A percentile compares a stretch with the other conserved stretches of the same genome.
phyloP scores from a whole-genome alignment of 2,888 invertebrate genomes.

The Arctia plantaginis region DNA sequence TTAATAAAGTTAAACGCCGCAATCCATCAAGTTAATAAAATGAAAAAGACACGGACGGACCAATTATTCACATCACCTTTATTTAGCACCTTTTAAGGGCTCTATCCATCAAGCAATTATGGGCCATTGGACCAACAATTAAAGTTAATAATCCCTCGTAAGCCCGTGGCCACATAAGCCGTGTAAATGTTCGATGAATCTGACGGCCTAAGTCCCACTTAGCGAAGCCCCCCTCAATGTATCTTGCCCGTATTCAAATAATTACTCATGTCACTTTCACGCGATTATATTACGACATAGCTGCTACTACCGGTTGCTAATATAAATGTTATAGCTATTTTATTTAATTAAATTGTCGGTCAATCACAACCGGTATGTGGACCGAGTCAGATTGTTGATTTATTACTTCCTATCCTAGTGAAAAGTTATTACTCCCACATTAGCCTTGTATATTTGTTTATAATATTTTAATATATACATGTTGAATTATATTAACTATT shows the following conservation, averaged over 20 bases:
- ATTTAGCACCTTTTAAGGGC: conserved; percentile 36
- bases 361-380: neutral
- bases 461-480: neutral
- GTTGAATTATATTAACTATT: too few relatives aligned
- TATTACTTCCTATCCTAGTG: neutral
- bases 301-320: conserved; percentile 34
- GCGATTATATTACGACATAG: conserved; percentile 42
- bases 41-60: conserved; percentile 35
- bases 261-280: conserved; percentile 57
- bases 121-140: conserved; percentile 20
- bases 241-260: conserved; percentile 58
- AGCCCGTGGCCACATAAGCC: conserved; percentile 32
- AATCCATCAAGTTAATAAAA: conserved; percentile 37
- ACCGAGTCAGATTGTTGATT: conserved; percentile 2
- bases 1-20: conserved; percentile 26
- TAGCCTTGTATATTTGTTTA: neutral
- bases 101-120: conserved; percentile 24
- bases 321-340: neutral
- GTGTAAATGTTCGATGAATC: conserved; percentile 47
- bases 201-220: conserved; percentile 52
- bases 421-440: neutral
- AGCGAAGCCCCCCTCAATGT: conserved; percentile 51
- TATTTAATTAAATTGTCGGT: conserved; percentile 3
- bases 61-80: conserved; percentile 39
- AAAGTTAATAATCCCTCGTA: conserved; percentile 34